phyloP scores from a whole-genome alignment of 2,797 vertebrate species.

The Pyrocephalus nanus region DNA sequence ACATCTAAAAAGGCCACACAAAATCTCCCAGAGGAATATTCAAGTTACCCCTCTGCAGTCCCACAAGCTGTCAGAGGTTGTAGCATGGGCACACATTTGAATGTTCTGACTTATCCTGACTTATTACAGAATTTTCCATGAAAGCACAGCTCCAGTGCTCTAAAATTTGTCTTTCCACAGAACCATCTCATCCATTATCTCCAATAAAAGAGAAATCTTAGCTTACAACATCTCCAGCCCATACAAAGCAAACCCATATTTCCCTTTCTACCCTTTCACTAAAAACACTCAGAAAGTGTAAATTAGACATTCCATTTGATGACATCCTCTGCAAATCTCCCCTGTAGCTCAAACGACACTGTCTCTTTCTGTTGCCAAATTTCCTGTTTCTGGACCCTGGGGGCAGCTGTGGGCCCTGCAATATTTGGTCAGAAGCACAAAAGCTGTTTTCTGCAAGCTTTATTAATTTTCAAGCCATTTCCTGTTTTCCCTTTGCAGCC shows the following conservation, averaged over 20 bases:
- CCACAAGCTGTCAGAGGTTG: not conserved
- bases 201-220: not conserved
- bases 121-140: not conserved
- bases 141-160: not conserved
- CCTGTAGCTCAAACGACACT: not conserved
- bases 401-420: not conserved
- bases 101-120: not conserved
- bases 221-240: not conserved
- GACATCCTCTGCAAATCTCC: not conserved
- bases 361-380: not conserved
- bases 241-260: not conserved
- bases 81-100: not conserved
- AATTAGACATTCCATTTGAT: not conserved
- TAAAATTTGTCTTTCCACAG: not conserved
- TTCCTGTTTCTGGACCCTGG: not conserved
- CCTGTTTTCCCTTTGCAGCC: conserved; percentile 68
- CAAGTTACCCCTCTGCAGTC: not conserved
- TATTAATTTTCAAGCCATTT: conserved; percentile 67
- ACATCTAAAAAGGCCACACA: not conserved
- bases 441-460: conserved; percentile 64
- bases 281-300: not conserved
- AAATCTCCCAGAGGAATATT: not conserved
- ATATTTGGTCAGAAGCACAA: conserved; percentile 8
- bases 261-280: not conserved
- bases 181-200: not conserved